phyloP scores from a whole-genome alignment of 2,888 invertebrate species.

The Philhelius pedissequus region DNA sequence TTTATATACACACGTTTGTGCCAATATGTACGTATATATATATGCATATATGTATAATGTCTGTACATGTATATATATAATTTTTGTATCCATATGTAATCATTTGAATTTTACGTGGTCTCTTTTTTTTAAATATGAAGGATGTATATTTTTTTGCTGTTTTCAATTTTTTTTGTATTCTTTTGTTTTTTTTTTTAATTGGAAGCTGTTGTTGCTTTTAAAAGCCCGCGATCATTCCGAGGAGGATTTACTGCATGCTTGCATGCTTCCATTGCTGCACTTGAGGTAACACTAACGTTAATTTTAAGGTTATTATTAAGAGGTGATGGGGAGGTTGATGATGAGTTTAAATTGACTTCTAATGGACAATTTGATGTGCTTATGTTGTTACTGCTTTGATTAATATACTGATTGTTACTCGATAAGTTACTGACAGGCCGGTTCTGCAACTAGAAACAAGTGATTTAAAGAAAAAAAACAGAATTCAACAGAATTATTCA shows the following conservation, averaged over 20 bases:
- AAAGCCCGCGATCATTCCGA: slow-evolving; percentile 68
- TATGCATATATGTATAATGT: not conserved
- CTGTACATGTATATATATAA: not conserved
- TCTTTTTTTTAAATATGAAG: slow-evolving; percentile 21
- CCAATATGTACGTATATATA: not conserved
- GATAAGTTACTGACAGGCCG: slow-evolving; percentile 40
- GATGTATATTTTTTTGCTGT: not conserved
- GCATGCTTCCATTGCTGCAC: slow-evolving; percentile 69
- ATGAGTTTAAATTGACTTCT: slow-evolving; percentile 66
- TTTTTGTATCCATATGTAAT: slow-evolving; percentile 42
- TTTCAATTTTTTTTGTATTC: not conserved
- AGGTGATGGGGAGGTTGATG: slow-evolving; percentile 59
- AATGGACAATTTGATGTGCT: slow-evolving; percentile 67
- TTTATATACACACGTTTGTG: not conserved
- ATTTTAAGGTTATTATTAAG: slow-evolving; percentile 63
- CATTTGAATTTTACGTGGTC: slow-evolving; percentile 20
- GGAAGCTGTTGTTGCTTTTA: slow-evolving; percentile 71
- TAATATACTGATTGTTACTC: slow-evolving; percentile 54
- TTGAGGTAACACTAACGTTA: slow-evolving; percentile 67
- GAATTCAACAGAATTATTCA: not conserved
- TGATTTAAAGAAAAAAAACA: not conserved
- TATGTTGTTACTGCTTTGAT: slow-evolving; percentile 49
- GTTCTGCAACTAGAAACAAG: slow-evolving; percentile 29
- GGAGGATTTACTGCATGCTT: slow-evolving; percentile 70
- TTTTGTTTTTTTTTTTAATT: slow-evolving; percentile 54